Evolutionary conservation across 2,797 vertebrate genomes (phyloP).

Genomic region (Heliangelus exortis): DNA sequence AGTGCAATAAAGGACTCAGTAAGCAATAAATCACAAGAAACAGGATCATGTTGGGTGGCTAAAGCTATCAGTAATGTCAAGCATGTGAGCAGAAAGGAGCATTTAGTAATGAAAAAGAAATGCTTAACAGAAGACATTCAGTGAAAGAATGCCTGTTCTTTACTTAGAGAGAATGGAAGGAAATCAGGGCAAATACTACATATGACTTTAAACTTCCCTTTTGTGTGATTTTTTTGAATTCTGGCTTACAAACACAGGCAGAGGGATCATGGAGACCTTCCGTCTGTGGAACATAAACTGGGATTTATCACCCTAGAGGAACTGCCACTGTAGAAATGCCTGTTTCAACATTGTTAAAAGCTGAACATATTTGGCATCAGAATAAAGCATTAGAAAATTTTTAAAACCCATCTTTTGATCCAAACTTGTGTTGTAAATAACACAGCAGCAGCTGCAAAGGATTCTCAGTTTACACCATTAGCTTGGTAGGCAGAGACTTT

Average conservation of each 20-base stretch:
- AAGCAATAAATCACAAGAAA: slow-evolving; percentile 30
- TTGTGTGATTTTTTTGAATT: slow-evolving; percentile 26
- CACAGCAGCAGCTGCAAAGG: slow-evolving; percentile 47
- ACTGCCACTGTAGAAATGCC: slow-evolving; percentile 59
- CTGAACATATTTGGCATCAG: slow-evolving; percentile 58
- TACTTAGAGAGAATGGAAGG: background rate
- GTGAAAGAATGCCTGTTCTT: background rate
- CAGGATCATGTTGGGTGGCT: background rate
- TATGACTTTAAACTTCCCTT: slow-evolving; percentile 19
- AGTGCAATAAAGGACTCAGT: background rate
- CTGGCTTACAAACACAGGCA: slow-evolving; percentile 22
- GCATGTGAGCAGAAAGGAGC: slow-evolving; percentile 10
- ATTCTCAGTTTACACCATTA: slow-evolving; percentile 20
- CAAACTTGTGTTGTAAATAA: slow-evolving; percentile 65
- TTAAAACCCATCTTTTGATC: slow-evolving; percentile 67
- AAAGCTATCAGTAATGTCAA: slow-evolving; percentile 3
- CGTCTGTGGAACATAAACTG: slow-evolving; percentile 42
- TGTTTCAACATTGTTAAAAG: slow-evolving; percentile 67
- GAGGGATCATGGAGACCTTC: slow-evolving; percentile 46
- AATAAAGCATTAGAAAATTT: slow-evolving; percentile 63
- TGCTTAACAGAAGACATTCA: background rate
- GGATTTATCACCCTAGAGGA: slow-evolving; percentile 71
- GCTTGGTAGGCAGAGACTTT: background rate
- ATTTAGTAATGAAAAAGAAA: slow-evolving; percentile 24
- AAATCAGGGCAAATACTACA: background rate